Conservation (phyloP, 2,888 invertebrate genomes). For the Tenthredo mesomela region DNA sequence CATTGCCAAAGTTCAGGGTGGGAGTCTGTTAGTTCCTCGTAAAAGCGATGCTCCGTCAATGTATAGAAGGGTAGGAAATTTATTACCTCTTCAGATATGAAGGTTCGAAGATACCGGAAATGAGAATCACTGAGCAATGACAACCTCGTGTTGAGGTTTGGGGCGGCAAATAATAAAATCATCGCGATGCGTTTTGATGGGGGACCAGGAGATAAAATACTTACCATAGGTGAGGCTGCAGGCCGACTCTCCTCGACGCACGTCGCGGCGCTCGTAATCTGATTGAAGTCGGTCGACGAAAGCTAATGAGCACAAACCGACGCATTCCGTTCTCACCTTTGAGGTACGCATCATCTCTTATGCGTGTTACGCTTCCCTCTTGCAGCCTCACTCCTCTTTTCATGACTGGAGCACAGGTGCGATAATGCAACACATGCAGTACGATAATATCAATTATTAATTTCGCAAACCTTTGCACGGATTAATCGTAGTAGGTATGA, state of each 20-base stretch:
- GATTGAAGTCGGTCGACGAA: constrained; percentile 68
- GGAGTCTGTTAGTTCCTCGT: constrained; percentile 62
- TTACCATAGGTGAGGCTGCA: constrained; percentile 53
- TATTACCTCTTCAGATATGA: constrained; percentile 25
- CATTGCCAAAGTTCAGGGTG: background rate
- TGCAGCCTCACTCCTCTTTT: background rate
- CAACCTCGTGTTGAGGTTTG: constrained; percentile 53
- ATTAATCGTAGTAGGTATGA: background rate
- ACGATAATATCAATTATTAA: constrained; percentile 5
- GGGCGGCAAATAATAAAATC: constrained; percentile 64
- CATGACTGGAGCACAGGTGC: constrained; percentile 25
- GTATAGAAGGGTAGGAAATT: background rate
- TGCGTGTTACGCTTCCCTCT: constrained; percentile 44
- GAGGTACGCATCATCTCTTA: constrained; percentile 45
- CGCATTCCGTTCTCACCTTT: constrained; percentile 70
- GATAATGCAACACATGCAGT: background rate
- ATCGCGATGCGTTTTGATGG: constrained; percentile 55
- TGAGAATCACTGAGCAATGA: constrained; percentile 54
- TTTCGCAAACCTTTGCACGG: background rate
- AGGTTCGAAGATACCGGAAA: constrained; percentile 49
- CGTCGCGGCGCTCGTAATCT: constrained; percentile 66
- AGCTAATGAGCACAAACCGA: constrained; percentile 70
- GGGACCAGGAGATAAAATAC: constrained; percentile 57
- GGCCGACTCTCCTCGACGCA: constrained; percentile 54
- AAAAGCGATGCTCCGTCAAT: constrained; percentile 51